Evolutionary conservation across 2,888 invertebrate genomes (phyloP).

Genomic region (Pocota personata): DNA sequence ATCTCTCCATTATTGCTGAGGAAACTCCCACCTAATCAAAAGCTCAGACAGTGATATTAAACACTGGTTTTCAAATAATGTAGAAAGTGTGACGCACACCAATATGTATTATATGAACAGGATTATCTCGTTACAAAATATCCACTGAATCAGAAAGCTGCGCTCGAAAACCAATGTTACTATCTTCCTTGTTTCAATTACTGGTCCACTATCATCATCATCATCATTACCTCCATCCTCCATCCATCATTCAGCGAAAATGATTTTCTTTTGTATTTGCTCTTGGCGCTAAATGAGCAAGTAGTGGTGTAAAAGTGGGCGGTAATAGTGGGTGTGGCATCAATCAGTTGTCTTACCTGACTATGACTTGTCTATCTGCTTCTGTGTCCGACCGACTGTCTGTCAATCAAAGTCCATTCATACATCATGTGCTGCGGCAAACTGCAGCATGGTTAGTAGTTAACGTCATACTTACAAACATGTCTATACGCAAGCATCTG

Average conservation of each 20-base stretch:
- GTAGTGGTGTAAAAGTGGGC: background rate
- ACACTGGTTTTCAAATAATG: background rate
- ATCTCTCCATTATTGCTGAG: slow-evolving; percentile 20
- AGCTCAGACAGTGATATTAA: background rate
- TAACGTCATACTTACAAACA: background rate
- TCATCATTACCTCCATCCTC: background rate
- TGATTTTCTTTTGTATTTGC: slow-evolving; percentile 3
- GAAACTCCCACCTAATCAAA: slow-evolving; percentile 26
- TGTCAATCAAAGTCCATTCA: slow-evolving; percentile 23
- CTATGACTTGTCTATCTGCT: slow-evolving; percentile 1
- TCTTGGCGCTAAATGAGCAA: background rate
- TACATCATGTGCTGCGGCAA: slow-evolving; percentile 1
- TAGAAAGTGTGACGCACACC: background rate
- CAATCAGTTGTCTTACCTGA: slow-evolving; percentile 33
- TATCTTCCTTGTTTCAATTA: background rate
- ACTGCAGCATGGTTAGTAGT: background rate
- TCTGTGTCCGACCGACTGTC: slow-evolving; percentile 15
- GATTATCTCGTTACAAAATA: slow-evolving; percentile 12
- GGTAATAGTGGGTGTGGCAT: slow-evolving; percentile 35
- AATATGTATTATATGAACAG: background rate
- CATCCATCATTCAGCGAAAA: slow-evolving; percentile 18
- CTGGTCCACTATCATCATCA: background rate
- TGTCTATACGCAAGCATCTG: background rate
- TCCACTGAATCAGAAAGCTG: background rate
- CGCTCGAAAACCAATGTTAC: background rate